Evolutionary conservation across 2,113 vertebrate species (phyloP).

Genomic region (Lophotis ruficrista): DNA sequence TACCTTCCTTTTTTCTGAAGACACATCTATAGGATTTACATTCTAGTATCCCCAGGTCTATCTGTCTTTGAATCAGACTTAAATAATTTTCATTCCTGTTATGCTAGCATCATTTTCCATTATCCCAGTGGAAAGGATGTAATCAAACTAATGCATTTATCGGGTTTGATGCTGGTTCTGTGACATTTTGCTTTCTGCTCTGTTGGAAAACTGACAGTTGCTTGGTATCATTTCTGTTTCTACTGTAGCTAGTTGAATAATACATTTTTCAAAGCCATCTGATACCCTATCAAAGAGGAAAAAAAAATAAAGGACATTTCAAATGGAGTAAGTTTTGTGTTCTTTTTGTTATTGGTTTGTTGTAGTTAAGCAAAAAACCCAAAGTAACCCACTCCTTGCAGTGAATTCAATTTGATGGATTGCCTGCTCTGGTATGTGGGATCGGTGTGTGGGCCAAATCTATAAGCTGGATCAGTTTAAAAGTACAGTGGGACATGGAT

Average conservation of each 20-base stretch:
- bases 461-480: not conserved
- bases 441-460: fast-evolving
- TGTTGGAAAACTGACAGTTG: not conserved
- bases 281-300: not conserved
- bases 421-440: not conserved
- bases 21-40: not conserved
- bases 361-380: not conserved
- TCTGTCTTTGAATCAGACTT: not conserved
- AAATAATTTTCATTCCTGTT: slow-evolving; percentile 7
- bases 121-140: not conserved
- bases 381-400: not conserved
- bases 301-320: not conserved
- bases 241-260: not conserved
- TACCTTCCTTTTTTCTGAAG: not conserved
- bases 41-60: not conserved
- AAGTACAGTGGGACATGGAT: not conserved
- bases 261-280: not conserved
- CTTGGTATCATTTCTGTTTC: not conserved
- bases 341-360: not conserved
- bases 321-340: not conserved
- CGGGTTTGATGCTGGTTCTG: not conserved
- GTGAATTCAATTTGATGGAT: not conserved
- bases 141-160: slow-evolving; percentile 43
- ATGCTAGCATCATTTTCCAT: not conserved
- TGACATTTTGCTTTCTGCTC: slow-evolving; percentile 7